phyloP scores from a whole-genome alignment of 2,888 invertebrate genomes.

The Zhuqinia jingwanae region DNA sequence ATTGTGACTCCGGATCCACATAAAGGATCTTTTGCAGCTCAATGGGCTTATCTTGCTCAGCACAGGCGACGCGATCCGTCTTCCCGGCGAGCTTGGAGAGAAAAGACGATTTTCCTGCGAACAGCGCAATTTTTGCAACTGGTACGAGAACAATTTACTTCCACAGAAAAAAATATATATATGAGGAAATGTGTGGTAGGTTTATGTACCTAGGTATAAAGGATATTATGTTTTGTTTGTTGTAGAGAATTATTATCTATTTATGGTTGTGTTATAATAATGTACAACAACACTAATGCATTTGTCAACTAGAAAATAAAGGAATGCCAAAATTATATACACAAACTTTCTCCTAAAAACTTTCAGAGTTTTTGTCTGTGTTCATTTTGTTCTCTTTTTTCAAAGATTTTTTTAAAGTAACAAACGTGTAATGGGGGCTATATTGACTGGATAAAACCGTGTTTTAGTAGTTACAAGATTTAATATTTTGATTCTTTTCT shows the following conservation, averaged over 20 bases:
- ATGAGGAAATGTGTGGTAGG: neutral
- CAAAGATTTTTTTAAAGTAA: neutral
- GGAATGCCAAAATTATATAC: neutral
- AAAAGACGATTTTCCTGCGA: conserved; percentile 60
- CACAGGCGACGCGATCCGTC: conserved; percentile 70
- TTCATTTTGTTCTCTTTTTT: neutral
- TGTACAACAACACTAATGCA: neutral
- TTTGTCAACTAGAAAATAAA: neutral
- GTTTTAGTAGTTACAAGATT: conserved; percentile 12
- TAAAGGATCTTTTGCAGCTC: conserved; percentile 72
- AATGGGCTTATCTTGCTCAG: conserved; percentile 72
- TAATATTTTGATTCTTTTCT: too few relatives aligned
- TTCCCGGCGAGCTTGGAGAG: conserved; percentile 69
- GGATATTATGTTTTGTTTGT: too few relatives aligned
- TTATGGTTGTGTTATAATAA: neutral
- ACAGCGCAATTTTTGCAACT: conserved; percentile 69
- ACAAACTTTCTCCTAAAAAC: neutral
- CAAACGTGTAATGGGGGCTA: neutral
- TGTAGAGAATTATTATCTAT: too few relatives aligned
- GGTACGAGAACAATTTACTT: conserved; percentile 42
- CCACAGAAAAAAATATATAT: conserved; percentile 38
- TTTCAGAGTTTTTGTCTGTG: too few relatives aligned
- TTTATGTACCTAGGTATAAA: too few relatives aligned
- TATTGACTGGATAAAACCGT: neutral
- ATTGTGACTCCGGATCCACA: conserved; percentile 70